Evolutionary conservation across 2,113 vertebrate species (phyloP), one percentile per base, ranked within the genome.

Genomic region (Pomatorhinus ruficollis): DNA sequence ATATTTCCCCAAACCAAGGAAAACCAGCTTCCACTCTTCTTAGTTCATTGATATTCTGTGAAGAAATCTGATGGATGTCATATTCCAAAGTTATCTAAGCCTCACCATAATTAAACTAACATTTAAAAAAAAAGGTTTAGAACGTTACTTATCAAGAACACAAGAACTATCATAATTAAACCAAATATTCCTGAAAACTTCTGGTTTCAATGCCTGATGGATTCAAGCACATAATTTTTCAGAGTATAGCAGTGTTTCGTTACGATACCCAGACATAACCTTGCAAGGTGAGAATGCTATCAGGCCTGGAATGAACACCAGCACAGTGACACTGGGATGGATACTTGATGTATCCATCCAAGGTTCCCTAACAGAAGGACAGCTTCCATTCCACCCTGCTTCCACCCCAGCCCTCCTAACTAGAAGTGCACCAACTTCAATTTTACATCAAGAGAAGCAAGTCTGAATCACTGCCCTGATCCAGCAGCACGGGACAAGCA

Each of bases 301-400:
- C 42, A 28, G 30, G 14, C 15, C 39, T 81, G 45, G 15, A 89
- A 61, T 31, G 20, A 77, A 10, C n/a, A 72, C 3, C 5, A 23
- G 2, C 3, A 20, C 15, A 30, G 13, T 42, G 18, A 4, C n/a
- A 42, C 20, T 19, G 33, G 9, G 16, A 44, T n/a, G 9, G 16
- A 44, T n/a, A 16, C 12, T n/a, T 4, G 3, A 10, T n/a, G 33
- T 22, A 14, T 12, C 22, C n/a, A 61, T 7, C 12, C 1, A 0
- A 4, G n/a, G 14, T 16, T 83, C 21, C 30, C 8, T 47, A 33
- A 10, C 8, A 81, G 6, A 40, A 25, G 8, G 12, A 37, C 20
- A 77, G 10, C 11, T 53, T 64, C 33, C 12, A 50, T 12, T 11
- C 14, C 21, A 40, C 6, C 10, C 4, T 64, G 13, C 12, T 56